Evolutionary conservation across 2,797 vertebrate species (phyloP), one percentile per base, ranked within the genome.

Genomic region (Ispidina picta): DNA sequence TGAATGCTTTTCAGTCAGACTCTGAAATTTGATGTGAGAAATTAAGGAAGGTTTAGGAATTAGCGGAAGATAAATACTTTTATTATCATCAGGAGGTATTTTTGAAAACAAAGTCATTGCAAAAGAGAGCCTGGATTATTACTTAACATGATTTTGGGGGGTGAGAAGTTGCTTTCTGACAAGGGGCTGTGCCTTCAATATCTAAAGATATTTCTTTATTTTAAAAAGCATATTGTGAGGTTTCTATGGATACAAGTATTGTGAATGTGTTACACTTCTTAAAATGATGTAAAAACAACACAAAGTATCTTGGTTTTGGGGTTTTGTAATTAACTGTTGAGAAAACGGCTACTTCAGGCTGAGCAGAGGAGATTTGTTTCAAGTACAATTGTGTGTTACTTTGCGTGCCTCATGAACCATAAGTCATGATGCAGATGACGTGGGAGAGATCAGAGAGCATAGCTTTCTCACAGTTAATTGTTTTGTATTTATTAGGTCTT

Each of bases 231-330:
- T 77, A 60, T 77, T 91, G 55, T 80, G 72, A 56, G 66, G 84
- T 92, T 92, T 94, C 88, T 92, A 63, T 90, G 88, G 92, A 69
- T 93, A 83, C 69, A 48, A 65, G 51, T 79, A 20, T 90, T 82
- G 69, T 90, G 94, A 93, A 87, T 76, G 41, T 79, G 41, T 79
- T 74, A 43, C 74, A 26, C 33, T 70, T 43, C 58, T 64, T 84
- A 87, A 63, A 64, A 9, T 28, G 55, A 68, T 41, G 37, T 88
- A 52, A 52, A 91, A 88, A 2, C 51, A 82, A 63, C 52, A 48
- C 76, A n/a, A 54, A 76, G 41, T 78, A 13, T 29, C 2, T 4
- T 15, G 25, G 25, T 51, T 88, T 39, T 69, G 52, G 75, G 72
- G 39, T 9, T 56, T 74, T 82, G 49, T 88, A 56, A n/a, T 82